Conservation (phyloP, 2,113 vertebrate genomes). For the Epinephelus cyanopodus region DNA sequence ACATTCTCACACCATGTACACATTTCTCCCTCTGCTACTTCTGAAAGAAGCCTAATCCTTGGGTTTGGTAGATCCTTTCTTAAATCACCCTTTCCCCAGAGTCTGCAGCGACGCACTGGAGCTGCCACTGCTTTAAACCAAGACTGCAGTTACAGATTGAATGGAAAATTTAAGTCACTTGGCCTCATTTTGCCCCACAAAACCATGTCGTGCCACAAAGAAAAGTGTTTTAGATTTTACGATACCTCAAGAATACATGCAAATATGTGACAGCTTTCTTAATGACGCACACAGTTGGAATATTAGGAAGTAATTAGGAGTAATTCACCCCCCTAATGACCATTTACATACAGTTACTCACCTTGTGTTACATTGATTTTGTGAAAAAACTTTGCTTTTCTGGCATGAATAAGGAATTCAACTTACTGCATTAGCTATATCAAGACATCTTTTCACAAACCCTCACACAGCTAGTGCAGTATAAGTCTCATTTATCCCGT, state of each 20-base stretch:
- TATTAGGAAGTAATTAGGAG: neutral
- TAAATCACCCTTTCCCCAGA: constrained; percentile 33
- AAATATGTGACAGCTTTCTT: neutral
- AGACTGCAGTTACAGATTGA: constrained; percentile 13
- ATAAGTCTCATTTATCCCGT: no score
- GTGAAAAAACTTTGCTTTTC: no score
- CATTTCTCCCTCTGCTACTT: constrained; percentile 24
- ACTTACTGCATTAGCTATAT: no score
- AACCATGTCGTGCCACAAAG: neutral
- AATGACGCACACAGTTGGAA: neutral
- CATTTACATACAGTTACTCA: no score
- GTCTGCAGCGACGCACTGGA: constrained; percentile 6
- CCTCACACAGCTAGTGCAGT: no score
- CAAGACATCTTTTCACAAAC: no score
- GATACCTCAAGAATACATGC: neutral
- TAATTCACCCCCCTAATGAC: no score
- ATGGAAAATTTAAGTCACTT: constrained; percentile 38
- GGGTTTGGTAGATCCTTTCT: constrained; percentile 37
- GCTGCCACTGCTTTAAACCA: constrained; percentile 1
- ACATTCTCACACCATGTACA: constrained; percentile 8
- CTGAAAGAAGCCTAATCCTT: constrained; percentile 35
- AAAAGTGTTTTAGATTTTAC: neutral
- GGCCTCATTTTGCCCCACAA: neutral
- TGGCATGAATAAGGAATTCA: no score
- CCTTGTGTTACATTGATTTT: no score